Base-by-base conservation (phyloP, 1,140 invertebrate genomes). In the Bombyx mandarina region DNA sequence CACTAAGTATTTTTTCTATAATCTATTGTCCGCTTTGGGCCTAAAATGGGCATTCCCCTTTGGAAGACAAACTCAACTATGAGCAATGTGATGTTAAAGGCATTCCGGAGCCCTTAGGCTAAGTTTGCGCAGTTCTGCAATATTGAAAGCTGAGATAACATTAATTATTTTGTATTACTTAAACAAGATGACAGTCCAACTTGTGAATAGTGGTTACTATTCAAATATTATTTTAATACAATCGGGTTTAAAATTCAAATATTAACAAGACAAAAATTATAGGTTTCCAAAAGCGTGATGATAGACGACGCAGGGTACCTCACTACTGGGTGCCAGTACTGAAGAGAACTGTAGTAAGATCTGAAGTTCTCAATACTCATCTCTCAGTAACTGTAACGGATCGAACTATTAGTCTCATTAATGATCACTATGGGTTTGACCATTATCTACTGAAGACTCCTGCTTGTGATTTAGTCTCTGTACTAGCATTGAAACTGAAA, bases 371-470 rank as follows among this genome's bases (percentile, higher is more conserved):
- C 8, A 92, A 99, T 77, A 93, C 93, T 69, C 92, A 97, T 76
- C 92, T 99, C 68, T 91, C 91, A 18, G 89, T 97, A 1, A 89
- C 91, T 12, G 92, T 98, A 0, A 99, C 98, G 10, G 84, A 93
- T 51, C 88, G 96, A 65, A 93, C 96, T 3, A 83, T 98, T 42
- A 85, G 91, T 68, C 89, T 97, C 52, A 97, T 99, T 62, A 94
- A 98, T 88, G 90, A 97, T 60, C 26, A 35, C 26, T 35, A 35
- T 90, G 98, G 98, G 35, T 95, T 99, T 71, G 98, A 99, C 89
- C 91, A 94, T 83, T 99, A 99, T 88, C 88, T 99, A 65, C 89
- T 99, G 5, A 94, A 97, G 92, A 97, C 95, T 51, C 91, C 91
- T 62, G 95, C 97, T 8, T 95, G 94, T 83, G 96, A 99, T 88